Evolutionary conservation across 1,140 invertebrate species (phyloP), one percentile per base, ranked within the genome.

Genomic region (Bombus turneri): DNA sequence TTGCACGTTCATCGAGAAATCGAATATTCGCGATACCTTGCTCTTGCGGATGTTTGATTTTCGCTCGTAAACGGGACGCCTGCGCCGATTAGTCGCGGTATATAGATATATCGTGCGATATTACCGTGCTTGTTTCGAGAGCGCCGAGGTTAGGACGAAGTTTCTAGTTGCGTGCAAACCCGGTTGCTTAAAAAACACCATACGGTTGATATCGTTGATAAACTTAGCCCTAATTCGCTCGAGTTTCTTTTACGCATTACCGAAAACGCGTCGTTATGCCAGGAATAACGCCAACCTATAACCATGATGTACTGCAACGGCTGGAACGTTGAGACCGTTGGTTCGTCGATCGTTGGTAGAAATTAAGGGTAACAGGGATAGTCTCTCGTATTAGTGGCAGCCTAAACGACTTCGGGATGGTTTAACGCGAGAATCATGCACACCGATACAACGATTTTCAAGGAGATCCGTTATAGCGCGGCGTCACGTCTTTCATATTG

Each of bases 401-500:
- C 78, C 74, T 83, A 77, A 83, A 83, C 74, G 74, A 78, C 47
- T 83, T 71, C 43, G 41, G 39, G 64, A 53, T 64, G 77, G 68
- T 37, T 72, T 64, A 80, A 85, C 83, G 83, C 31, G 77, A 73
- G 68, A 80, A 85, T 80, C 77, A 43, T 85, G 83, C 77, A 72
- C 66, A 57, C 39, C 53, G 75, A 84, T 47, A 43, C 47, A 85
- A 85, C 25, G 53, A 85, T 85, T 85, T 85, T 85, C 83, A 80
- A 84, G 76, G 66, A 75, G 74, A 59, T 57, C 64, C 66, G 73
- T 79, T 53, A 41, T 62, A 43, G 68, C 76, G 66, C 53, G 76
- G 31, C 83, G 77, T 80, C 77, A 73, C 83, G 83, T 85, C 83
- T 80, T 62, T 85, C 77, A 80, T 85, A 85, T 85, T 80, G 83